These are phyloP conservation scores for Pollimyrus isidori DNA, from an alignment of 2,113 vertebrate species.

Conservation along the genomic window DNA sequence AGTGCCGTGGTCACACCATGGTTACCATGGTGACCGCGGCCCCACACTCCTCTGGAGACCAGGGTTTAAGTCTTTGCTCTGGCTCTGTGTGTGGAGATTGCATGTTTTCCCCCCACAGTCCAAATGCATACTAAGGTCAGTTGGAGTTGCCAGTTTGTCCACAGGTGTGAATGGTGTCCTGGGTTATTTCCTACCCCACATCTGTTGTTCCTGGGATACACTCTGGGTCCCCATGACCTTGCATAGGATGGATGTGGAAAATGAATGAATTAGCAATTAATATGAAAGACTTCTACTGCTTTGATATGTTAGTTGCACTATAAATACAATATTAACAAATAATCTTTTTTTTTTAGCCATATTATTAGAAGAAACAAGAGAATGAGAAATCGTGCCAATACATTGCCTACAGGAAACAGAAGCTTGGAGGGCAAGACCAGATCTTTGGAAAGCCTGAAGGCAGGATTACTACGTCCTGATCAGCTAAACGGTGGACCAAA, in stretches of 20 bases:
- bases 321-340: not conserved
- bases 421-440: constrained; percentile 14
- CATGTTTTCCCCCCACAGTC: not conserved
- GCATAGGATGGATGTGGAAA: not conserved
- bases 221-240: not conserved
- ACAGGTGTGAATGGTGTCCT: not conserved
- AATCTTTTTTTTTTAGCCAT: constrained; percentile 48
- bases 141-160: not conserved
- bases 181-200: not conserved
- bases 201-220: not conserved
- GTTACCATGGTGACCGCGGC: not conserved
- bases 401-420: constrained; percentile 39
- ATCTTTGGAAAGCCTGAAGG: constrained; percentile 43
- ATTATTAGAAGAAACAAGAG: constrained; percentile 62
- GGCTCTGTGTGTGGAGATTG: no score
- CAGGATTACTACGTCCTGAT: constrained; percentile 17
- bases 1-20: not conserved
- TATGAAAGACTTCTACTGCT: not conserved
- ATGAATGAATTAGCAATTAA: not conserved
- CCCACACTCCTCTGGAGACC: not conserved
- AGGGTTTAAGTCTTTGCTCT: not conserved
- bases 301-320: not conserved
- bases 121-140: not conserved
- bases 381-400: constrained; percentile 48
- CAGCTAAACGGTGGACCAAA: constrained; percentile 29